Evolutionary conservation across 2,797 vertebrate genomes (phyloP), one percentile per base, ranked within the genome.

Genomic region (Brachymystax lenok): DNA sequence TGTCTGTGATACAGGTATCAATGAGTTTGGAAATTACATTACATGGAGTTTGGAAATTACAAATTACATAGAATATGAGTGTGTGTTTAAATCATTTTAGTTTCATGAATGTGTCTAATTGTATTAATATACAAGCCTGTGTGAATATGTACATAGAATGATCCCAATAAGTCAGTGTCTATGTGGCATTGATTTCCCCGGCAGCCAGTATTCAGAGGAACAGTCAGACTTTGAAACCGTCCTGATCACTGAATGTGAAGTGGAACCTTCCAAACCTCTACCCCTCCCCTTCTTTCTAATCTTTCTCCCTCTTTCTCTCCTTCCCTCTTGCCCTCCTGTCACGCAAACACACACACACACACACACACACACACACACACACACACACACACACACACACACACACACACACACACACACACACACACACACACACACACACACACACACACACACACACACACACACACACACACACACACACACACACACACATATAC

Each of bases 1-100:
- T 78, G 83, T 84, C 85, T 85, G 71, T 87, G 82, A 83, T 87
- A 83, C 89, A 90, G 89, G 88, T 33, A 17, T 90, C 87, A 10
- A 61, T 61, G 59, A 21, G 8, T 19, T 61, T 61, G 56, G n/a
- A 21, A 61, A 24, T 61, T n/a, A n/a, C n/a, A n/a, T n/a, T n/a
- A n/a, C n/a, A n/a, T n/a, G n/a, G 59, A 21, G 8, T 19, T 61
- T 61, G 56, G n/a, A 21, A 61, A 24, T 61, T n/a, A n/a, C n/a
- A n/a, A n/a, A n/a, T n/a, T n/a, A n/a, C n/a, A n/a, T 61, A 21
- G 21, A 7, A 24, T 24, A 24, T 24, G n/a, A 21, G 19, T 59
- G 19, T 17, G 5, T 59, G 5, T 59, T 19, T 59, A 59, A 19
- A 17, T 52, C 1, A 33, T 40, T 40, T 40, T 6, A 2, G 35